phyloP scores from a whole-genome alignment of 2,797 vertebrate genomes.

The Sylvia borin region DNA sequence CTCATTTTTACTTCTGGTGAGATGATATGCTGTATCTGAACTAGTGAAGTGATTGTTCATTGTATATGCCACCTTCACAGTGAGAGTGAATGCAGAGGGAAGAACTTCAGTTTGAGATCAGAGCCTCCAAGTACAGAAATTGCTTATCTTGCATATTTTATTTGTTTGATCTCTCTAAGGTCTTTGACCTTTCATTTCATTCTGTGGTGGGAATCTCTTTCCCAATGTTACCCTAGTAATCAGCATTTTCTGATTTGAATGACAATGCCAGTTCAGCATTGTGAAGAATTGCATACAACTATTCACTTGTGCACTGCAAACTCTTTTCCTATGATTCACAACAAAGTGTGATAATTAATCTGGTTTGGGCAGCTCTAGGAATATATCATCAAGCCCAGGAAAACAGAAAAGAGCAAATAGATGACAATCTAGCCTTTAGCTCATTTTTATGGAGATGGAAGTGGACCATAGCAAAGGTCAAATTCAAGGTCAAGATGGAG shows the following conservation, averaged over 20 bases:
- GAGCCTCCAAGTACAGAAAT: neutral
- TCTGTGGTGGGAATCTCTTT: conserved; percentile 26
- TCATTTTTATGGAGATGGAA: conserved; percentile 45
- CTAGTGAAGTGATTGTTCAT: neutral
- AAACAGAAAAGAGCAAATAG: conserved; percentile 16
- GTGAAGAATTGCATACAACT: neutral
- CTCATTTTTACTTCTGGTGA: neutral
- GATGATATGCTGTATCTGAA: neutral
- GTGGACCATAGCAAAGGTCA: conserved; percentile 31
- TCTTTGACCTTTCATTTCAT: conserved; percentile 37
- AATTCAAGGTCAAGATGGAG: conserved; percentile 59
- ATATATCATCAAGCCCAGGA: neutral
- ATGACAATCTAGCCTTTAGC: neutral
- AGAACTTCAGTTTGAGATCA: neutral
- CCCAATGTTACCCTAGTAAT: neutral
- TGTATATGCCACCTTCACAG: neutral
- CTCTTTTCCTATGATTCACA: neutral
- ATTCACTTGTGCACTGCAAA: neutral
- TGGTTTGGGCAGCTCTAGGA: conserved; percentile 12
- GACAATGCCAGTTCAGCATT: neutral
- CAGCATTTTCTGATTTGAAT: conserved; percentile 26
- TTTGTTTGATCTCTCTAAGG: conserved; percentile 1
- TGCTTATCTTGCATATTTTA: neutral
- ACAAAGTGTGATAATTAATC: neutral
- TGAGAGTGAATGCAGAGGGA: neutral